A percentile compares a stretch with the other conserved stretches of the same genome.
These are phyloP conservation scores for Eupithecia subfuscata DNA, from an alignment of 2,888 invertebrate species.

Conservation along the genomic window DNA sequence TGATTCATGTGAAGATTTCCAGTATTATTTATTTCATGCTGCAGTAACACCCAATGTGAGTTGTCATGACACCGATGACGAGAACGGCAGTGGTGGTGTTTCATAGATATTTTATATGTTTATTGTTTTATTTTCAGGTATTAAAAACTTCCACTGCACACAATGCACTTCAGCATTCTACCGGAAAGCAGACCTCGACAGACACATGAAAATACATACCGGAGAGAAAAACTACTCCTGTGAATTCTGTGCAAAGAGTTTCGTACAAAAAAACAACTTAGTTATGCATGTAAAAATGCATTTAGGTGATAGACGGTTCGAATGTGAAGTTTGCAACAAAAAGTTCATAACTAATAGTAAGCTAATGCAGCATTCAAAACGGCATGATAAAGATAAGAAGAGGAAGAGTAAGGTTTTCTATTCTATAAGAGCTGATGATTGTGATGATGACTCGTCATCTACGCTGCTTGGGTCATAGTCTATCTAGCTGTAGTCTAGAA, in stretches of 20 bases:
- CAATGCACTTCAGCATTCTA: constrained; percentile 71
- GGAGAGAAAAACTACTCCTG: constrained; percentile 72
- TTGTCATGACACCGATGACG: too few species aligned
- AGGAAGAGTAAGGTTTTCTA: constrained; percentile 23
- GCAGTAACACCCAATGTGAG: too few species aligned
- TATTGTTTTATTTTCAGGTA: constrained; percentile 45
- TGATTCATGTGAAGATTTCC: too few species aligned
- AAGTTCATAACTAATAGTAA: constrained; percentile 70
- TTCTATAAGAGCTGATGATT: constrained; percentile 9
- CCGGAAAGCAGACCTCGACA: constrained; percentile 70
- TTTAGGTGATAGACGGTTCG: constrained; percentile 63
- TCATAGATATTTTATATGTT: too few species aligned
- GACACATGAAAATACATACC: constrained; percentile 70
- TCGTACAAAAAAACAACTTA: constrained; percentile 73
- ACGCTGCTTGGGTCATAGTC: neutral
- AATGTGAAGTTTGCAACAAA: constrained; percentile 65
- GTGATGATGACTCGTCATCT: neutral
- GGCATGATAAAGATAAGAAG: constrained; percentile 68
- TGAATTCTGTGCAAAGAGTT: constrained; percentile 70
- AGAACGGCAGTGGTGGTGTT: too few species aligned
- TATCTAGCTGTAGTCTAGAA: neutral
- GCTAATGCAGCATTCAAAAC: constrained; percentile 61
- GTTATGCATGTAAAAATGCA: constrained; percentile 76
- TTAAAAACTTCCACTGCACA: constrained; percentile 67
- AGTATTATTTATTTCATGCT: too few species aligned